A percentile compares a stretch with the other conserved stretches of the same genome.
Conservation (phyloP, 64 coral and sea anemone species). For the Stylophora pistillata region DNA sequence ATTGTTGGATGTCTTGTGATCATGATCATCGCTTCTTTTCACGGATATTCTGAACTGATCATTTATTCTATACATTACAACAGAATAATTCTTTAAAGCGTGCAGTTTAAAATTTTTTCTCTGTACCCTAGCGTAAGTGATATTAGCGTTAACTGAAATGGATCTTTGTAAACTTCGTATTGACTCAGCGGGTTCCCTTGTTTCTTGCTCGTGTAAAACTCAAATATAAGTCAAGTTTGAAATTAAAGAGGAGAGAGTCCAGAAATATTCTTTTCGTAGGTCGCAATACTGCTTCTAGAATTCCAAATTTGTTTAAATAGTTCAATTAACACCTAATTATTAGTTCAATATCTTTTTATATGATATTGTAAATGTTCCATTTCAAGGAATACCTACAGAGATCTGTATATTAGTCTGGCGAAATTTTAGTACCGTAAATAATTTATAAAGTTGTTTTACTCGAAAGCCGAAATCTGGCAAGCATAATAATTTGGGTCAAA, state of each 20-base stretch:
- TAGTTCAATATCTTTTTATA: neutral
- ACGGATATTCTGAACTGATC: no score
- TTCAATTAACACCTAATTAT: constrained; percentile 29
- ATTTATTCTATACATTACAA: no score
- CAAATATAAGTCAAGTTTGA: neutral
- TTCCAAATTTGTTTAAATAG: constrained; percentile 11
- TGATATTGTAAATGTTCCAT: neutral
- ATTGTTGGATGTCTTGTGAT: no score
- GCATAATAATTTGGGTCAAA: neutral
- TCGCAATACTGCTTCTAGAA: neutral
- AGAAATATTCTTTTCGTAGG: neutral
- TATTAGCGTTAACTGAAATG: neutral
- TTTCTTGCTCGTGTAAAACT: neutral
- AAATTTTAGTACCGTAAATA: no score
- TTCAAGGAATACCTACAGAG: no score
- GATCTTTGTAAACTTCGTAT: neutral
- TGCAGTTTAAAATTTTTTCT: neutral
- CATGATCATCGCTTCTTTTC: no score
- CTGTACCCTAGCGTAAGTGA: neutral
- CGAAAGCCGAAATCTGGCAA: no score
- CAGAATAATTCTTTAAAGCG: neutral
- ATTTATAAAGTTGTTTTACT: no score
- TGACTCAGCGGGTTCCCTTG: neutral
- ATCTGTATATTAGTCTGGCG: no score
- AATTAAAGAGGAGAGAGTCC: constrained; percentile 1